A percentile compares a stretch with the other conserved stretches of the same genome.
Conservation (phyloP, 2,888 invertebrate genomes). For the Atrina japonica region DNA sequence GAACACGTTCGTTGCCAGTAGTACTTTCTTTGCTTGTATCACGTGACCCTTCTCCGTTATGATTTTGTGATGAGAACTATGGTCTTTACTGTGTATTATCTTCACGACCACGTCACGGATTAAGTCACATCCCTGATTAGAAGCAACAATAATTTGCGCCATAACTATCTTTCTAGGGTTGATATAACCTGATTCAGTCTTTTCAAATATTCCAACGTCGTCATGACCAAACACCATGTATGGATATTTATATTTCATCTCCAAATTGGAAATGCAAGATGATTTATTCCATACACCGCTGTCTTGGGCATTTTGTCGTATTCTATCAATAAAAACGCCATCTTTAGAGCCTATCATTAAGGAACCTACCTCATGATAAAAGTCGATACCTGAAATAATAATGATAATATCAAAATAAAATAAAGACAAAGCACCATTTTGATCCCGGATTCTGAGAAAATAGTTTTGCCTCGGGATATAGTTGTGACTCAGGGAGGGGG, state of each 20-base stretch:
- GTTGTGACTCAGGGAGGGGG: no score
- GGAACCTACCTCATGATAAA: conserved; percentile 52
- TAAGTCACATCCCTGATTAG: conserved; percentile 47
- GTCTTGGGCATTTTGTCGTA: conserved; percentile 30
- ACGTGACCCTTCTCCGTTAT: conserved; percentile 35
- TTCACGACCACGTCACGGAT: conserved; percentile 47
- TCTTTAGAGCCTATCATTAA: conserved; percentile 41
- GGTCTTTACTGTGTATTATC: conserved; percentile 27
- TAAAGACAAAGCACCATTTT: no score
- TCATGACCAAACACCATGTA: conserved; percentile 41
- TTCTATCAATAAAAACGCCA: conserved; percentile 19
- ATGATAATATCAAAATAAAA: neutral
- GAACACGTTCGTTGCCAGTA: conserved; percentile 53
- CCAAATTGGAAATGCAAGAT: conserved; percentile 1
- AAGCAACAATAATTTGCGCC: conserved; percentile 51
- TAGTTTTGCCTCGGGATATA: no score
- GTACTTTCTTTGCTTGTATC: conserved; percentile 40
- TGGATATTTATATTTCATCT: conserved; percentile 39
- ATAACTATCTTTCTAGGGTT: conserved; percentile 51
- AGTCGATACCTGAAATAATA: conserved; percentile 47
- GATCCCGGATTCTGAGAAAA: no score
- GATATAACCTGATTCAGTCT: conserved; percentile 46
- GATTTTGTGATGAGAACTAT: conserved; percentile 27
- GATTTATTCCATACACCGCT: neutral
- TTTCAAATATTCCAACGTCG: conserved; percentile 41